Evolutionary conservation across 2,113 vertebrate species (phyloP).

Genomic region (Aptenodytes forsteri): DNA sequence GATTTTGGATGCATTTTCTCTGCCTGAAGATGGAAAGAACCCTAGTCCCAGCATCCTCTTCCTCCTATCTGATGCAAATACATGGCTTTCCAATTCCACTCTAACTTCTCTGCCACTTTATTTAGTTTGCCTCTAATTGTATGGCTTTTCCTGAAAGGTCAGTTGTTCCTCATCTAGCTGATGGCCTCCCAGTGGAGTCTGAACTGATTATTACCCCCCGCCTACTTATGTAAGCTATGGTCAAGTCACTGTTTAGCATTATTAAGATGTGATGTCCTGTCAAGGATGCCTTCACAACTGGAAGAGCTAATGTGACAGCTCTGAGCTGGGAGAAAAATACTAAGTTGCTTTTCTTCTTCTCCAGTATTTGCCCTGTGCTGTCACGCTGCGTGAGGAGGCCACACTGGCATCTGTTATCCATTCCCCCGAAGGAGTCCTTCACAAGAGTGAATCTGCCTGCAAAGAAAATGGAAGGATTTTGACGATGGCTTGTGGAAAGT

Average conservation of each 20-base stretch:
- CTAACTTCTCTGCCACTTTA: not conserved
- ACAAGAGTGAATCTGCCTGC: not conserved
- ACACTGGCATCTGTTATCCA: not conserved
- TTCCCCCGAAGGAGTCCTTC: slow-evolving; percentile 2
- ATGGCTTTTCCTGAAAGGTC: slow-evolving; percentile 5
- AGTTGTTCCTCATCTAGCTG: not conserved
- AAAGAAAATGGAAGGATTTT: not conserved
- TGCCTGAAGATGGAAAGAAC: not conserved
- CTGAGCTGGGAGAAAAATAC: not conserved
- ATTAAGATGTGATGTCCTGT: slow-evolving; percentile 11
- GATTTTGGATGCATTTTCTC: not conserved
- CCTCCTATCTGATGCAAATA: not conserved
- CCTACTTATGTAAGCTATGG: not conserved
- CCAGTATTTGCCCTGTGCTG: not conserved
- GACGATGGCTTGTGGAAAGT: not conserved
- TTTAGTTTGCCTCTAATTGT: not conserved
- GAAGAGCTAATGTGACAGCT: slow-evolving; percentile 6
- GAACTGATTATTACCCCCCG: not conserved
- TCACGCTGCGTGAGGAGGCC: not conserved
- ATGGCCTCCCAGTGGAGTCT: not conserved
- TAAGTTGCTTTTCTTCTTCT: not conserved
- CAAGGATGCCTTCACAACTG: not conserved
- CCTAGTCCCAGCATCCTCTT: not conserved
- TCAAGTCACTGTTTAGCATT: not conserved
- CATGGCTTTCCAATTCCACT: not conserved